A percentile compares a stretch with the other conserved stretches of the same genome.
Conservation (phyloP, 2,888 invertebrate species). For the Rambutsinella grinnellia region DNA sequence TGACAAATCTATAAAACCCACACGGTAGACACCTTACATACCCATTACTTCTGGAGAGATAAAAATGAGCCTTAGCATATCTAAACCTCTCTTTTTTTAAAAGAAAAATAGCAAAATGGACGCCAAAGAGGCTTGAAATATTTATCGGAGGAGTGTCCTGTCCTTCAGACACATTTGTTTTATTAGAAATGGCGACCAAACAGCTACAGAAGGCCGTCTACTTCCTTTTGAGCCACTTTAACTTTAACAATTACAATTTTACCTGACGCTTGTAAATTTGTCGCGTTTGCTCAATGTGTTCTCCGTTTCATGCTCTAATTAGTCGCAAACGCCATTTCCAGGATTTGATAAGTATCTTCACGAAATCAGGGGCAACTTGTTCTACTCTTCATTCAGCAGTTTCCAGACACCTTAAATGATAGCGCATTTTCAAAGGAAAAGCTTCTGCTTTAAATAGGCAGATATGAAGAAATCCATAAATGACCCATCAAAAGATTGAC, state of each 20-base stretch:
- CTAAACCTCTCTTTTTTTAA: too few species aligned
- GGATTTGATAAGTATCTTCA: neutral
- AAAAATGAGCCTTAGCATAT: too few species aligned
- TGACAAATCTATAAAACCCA: neutral
- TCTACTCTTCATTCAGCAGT: constrained; percentile 10
- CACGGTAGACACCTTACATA: neutral
- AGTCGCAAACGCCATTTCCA: constrained; percentile 8
- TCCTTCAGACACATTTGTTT: neutral
- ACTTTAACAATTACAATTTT: too few species aligned
- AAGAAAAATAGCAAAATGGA: too few species aligned
- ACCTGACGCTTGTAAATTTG: too few species aligned
- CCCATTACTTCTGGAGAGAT: neutral
- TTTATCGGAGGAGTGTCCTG: neutral
- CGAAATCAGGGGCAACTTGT: constrained; percentile 3
- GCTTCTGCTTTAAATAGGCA: constrained; percentile 37
- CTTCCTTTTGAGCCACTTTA: neutral
- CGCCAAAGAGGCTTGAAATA: too few species aligned
- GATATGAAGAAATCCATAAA: constrained; percentile 48
- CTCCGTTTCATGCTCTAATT: too few species aligned
- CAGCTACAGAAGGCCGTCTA: too few species aligned
- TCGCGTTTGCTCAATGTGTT: too few species aligned
- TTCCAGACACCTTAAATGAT: constrained; percentile 11
- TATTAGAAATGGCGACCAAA: neutral
- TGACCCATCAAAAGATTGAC: constrained; percentile 36
- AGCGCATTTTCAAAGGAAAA: constrained; percentile 5